Evolutionary conservation across 1,140 invertebrate species (phyloP).

Genomic region (Philopotamus ludificatus): DNA sequence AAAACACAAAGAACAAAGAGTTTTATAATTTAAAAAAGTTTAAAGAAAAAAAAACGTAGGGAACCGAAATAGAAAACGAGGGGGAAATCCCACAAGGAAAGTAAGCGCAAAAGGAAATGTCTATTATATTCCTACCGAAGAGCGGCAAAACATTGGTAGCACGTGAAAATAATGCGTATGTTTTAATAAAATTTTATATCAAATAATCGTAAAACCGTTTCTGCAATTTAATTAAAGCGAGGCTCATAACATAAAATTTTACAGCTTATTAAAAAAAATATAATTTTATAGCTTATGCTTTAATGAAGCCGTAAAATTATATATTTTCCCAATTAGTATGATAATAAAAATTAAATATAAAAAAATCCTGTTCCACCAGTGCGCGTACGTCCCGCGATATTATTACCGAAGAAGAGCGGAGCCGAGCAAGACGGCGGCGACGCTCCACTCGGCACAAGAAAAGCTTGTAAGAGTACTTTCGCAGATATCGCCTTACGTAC

Average conservation of each 20-base stretch:
- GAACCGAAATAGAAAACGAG: slow-evolving; percentile 41
- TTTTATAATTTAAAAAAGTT: slow-evolving; percentile 42
- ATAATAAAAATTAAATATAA: too few relatives aligned
- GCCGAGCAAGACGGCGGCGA: slow-evolving; percentile 8
- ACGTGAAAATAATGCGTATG: too few relatives aligned
- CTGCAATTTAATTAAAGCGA: too few relatives aligned
- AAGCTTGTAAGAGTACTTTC: slow-evolving; percentile 31
- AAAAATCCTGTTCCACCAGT: too few relatives aligned
- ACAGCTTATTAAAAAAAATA: too few relatives aligned
- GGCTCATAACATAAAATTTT: too few relatives aligned
- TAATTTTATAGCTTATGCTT: too few relatives aligned
- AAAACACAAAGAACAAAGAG: slow-evolving; percentile 36
- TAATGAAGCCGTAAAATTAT: too few relatives aligned
- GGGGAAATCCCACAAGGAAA: slow-evolving; percentile 40
- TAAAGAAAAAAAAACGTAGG: slow-evolving; percentile 39
- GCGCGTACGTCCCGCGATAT: slow-evolving; percentile 6
- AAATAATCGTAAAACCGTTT: too few relatives aligned
- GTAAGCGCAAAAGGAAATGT: slow-evolving; percentile 39
- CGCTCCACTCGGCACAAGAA: slow-evolving; percentile 29
- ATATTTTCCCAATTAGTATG: too few relatives aligned
- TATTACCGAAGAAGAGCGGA: slow-evolving; percentile 25
- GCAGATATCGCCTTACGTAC: slow-evolving; percentile 31
- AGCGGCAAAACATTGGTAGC: neutral
- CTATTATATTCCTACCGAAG: slow-evolving; percentile 36
- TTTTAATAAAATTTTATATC: too few relatives aligned